Conservation (phyloP, 1,140 invertebrate species). For the Microplitis mediator region DNA sequence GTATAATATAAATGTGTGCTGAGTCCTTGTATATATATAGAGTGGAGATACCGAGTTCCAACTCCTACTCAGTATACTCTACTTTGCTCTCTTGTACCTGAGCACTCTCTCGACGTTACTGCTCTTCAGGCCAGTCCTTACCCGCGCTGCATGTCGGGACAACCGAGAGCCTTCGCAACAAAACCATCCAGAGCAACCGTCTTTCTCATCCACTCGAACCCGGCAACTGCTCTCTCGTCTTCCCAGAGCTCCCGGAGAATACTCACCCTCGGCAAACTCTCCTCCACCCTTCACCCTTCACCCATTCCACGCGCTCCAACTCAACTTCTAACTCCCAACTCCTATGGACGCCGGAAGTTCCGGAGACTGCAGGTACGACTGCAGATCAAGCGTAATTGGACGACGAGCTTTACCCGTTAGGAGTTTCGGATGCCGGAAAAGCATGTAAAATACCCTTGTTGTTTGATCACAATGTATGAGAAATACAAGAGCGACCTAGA, state of each 20-base stretch:
- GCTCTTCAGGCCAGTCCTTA: background rate
- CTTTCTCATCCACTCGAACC: conserved; percentile 19
- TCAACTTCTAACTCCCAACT: background rate
- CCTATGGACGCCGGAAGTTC: background rate
- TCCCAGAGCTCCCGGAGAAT: background rate
- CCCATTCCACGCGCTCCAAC: background rate
- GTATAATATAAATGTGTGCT: conserved; percentile 6
- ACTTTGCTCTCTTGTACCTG: conserved; percentile 23
- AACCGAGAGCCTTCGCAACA: background rate
- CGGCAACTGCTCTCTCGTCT: background rate
- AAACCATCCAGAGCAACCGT: conserved; percentile 1
- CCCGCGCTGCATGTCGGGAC: background rate
- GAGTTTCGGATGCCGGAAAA: too few species aligned
- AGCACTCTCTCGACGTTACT: conserved; percentile 2
- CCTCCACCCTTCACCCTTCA: conserved; percentile 17
- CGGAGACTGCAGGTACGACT: conserved; percentile 2
- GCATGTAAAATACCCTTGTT: too few species aligned
- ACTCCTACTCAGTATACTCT: conserved; percentile 23
- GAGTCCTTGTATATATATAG: background rate
- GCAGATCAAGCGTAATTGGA: conserved; percentile 5
- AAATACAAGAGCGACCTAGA: background rate
- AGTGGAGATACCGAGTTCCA: conserved; percentile 30
- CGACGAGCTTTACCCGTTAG: background rate
- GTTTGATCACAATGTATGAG: too few species aligned
- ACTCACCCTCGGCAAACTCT: conserved; percentile 26